Evolutionary conservation across 1,140 invertebrate genomes (phyloP).

Genomic region (Drosophila mauritiana): DNA sequence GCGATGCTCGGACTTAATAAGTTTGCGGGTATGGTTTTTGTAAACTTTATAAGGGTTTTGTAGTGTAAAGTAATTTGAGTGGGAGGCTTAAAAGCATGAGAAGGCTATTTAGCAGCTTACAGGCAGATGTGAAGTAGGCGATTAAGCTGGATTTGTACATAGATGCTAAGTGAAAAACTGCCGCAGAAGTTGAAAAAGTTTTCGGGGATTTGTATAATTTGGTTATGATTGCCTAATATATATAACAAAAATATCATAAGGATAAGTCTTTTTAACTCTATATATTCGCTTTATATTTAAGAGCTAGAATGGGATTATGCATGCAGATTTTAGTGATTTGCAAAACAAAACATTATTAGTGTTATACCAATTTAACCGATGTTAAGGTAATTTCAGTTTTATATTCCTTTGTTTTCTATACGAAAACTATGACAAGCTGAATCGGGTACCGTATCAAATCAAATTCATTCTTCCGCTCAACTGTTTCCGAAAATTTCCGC

Average conservation of each 20-base stretch:
- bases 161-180: neutral
- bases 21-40: slow-evolving; percentile 4
- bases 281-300: too few species aligned
- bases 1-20: slow-evolving; percentile 27
- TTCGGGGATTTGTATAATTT: neutral
- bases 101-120: neutral
- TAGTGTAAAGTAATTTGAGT: slow-evolving; percentile 25
- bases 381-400: too few species aligned
- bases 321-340: too few species aligned
- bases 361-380: too few species aligned
- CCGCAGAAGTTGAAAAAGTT: neutral
- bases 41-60: slow-evolving; percentile 21
- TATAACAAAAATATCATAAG: neutral
- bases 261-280: neutral
- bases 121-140: neutral
- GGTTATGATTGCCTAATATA: neutral
- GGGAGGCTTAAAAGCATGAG: slow-evolving; percentile 13
- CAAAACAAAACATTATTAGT: too few species aligned
- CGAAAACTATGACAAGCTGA: too few species aligned
- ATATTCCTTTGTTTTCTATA: too few species aligned
- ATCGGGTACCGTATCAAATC: slow-evolving; percentile 3
- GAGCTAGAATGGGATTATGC: too few species aligned
- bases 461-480: slow-evolving; percentile 1
- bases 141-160: neutral
- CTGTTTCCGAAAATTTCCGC: slow-evolving; percentile 6